A percentile compares a stretch with the other conserved stretches of the same genome.
Evolutionary conservation across 2,888 invertebrate genomes (phyloP).

Genomic region (Synergus japonicus): DNA sequence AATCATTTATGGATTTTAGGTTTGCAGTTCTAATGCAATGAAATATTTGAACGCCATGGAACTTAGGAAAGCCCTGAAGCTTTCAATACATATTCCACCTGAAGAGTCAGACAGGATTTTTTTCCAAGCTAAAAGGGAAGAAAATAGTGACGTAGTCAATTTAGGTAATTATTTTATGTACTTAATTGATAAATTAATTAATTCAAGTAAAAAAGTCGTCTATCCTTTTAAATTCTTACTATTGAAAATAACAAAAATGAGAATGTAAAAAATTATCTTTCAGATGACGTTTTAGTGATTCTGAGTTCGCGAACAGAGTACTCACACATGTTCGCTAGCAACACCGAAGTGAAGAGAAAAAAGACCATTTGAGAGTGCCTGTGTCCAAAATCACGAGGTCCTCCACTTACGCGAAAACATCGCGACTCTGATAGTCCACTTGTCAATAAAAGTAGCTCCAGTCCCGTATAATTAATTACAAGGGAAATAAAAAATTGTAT

Average conservation of each 20-base stretch:
- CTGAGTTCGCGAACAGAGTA: slow-evolving; percentile 82
- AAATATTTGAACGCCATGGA: slow-evolving; percentile 63
- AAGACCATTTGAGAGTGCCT: slow-evolving; percentile 75
- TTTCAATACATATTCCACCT: slow-evolving; percentile 66
- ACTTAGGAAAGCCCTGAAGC: slow-evolving; percentile 70
- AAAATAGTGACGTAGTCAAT: slow-evolving; percentile 59
- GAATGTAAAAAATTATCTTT: no score
- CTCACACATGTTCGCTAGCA: slow-evolving; percentile 79
- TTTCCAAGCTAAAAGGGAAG: slow-evolving; percentile 65
- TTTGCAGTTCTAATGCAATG: slow-evolving; percentile 67
- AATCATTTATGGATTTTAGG: slow-evolving; percentile 57
- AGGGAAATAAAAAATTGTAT: not conserved
- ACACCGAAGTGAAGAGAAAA: slow-evolving; percentile 65
- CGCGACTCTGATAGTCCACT: slow-evolving; percentile 62
- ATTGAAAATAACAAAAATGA: not conserved
- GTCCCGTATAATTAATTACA: slow-evolving; percentile 10
- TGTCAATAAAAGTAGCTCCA: slow-evolving; percentile 36
- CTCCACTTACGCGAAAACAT: slow-evolving; percentile 53
- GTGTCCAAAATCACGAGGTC: slow-evolving; percentile 57
- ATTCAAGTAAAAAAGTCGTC: not conserved
- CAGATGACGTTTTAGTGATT: slow-evolving; percentile 82
- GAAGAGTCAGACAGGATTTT: slow-evolving; percentile 73
- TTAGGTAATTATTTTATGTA: slow-evolving; percentile 55
- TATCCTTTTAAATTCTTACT: not conserved
- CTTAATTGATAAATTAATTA: slow-evolving; percentile 1